Base-by-base conservation (phyloP, 2,888 invertebrate species). In the Conus canariensis region DNA sequence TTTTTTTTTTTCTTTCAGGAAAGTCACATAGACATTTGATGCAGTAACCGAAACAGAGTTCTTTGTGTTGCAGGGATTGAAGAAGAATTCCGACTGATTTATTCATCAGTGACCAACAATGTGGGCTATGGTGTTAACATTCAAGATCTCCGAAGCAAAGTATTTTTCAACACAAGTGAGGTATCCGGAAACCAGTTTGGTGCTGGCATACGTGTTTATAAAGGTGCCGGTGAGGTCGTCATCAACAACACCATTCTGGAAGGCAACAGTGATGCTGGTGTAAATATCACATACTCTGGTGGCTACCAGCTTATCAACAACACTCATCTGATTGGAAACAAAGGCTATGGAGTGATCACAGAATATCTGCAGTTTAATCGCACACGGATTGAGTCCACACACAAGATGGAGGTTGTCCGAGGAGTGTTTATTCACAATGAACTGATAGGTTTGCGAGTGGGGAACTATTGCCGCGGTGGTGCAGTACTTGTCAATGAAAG, bases 251-350 rank as follows among this genome's bases (percentile, higher is more conserved):
- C 98, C 92, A 97, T 98, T 94, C 98, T 99, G 93, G 98, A 98
- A 30, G 98, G 98, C 93, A 99, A 99, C 96, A 92, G 92, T 25
- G 94, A 94, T 67, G 92, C 93, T 95, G 99, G 99, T 0, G 97
- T 99, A 16, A 99, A 99, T 96, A 98, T 99, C 19, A 99, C 99
- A 0, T 98, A 98, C 91, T 98, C 98, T 6, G 99, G 99, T 0
- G 99, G 99, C 0, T 98, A 98, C 94, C 97, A 98, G 92, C 99
- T 99, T 95, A 97, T 99, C 91, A 99, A 99, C 19, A 97, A 97
- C 93, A 98, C 98, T 85, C 98, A 97, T 59, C 97, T 99, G 58
- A 98, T 98, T 88, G 98, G 98, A 0, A 99, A 99, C 96, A 97
- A 97, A 92, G 98, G 99, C 14, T 98, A 98, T 94, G 96, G 96